Percentiles rank a stretch among this genome's conserved stretches.
Evolutionary conservation across 2,797 vertebrate species (phyloP).

Genomic region (Phaenicophaeus curvirostris): DNA sequence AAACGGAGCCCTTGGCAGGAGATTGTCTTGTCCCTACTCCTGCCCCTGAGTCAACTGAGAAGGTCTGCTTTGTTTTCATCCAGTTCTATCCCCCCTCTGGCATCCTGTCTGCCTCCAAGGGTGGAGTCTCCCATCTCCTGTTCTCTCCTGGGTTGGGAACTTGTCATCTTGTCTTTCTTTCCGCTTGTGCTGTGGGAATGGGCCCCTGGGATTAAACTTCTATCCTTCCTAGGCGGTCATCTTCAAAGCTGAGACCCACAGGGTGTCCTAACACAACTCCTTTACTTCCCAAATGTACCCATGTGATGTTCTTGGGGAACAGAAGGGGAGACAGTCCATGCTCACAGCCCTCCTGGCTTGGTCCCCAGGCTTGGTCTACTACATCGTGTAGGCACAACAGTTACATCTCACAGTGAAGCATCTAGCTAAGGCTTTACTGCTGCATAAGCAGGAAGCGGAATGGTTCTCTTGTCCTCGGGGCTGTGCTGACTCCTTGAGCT

Average conservation of each 20-base stretch:
- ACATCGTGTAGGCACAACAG: accelerated
- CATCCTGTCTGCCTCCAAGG: background rate
- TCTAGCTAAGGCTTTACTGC: background rate
- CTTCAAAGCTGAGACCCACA: background rate
- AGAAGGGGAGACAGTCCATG: background rate
- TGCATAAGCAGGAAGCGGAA: background rate
- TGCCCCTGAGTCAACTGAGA: background rate
- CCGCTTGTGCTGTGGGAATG: background rate
- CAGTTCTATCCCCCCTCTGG: background rate
- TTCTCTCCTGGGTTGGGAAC: background rate
- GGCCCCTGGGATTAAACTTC: background rate
- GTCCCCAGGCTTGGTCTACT: background rate
- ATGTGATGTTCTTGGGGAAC: background rate
- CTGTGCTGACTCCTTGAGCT: background rate
- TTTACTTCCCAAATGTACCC: accelerated
- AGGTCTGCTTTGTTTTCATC: background rate
- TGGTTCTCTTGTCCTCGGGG: background rate
- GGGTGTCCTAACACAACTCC: background rate
- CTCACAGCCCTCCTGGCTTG: background rate
- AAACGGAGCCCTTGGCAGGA: slow-evolving; percentile 6
- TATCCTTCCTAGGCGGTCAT: background rate
- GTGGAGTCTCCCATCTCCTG: background rate
- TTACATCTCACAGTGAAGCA: background rate
- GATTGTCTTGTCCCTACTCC: slow-evolving; percentile 18
- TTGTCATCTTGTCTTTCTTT: background rate